phyloP scores from a whole-genome alignment of 2,797 vertebrate species.

The Periophthalmus magnuspinnatus region DNA sequence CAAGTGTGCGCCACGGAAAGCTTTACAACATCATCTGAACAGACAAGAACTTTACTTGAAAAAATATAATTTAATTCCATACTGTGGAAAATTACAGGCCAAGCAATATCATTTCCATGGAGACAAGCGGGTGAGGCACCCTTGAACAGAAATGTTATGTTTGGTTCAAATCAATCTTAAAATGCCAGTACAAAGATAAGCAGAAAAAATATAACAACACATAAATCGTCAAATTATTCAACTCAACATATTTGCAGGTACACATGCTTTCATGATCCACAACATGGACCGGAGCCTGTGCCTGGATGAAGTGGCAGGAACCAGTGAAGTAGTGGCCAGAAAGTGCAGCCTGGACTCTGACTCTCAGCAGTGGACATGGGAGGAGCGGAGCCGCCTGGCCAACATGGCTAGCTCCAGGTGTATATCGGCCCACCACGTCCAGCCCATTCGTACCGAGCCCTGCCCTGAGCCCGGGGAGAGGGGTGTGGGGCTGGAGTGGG shows the following conservation, averaged over 20 bases:
- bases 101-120: too few species aligned
- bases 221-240: too few species aligned
- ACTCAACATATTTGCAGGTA: constrained; percentile 43
- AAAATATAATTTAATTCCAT: too few species aligned
- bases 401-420: constrained; percentile 63
- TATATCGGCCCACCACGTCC: constrained; percentile 51
- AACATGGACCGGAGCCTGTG: constrained; percentile 63
- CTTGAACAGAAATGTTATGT: too few species aligned
- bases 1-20: too few species aligned
- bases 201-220: too few species aligned
- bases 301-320: constrained; percentile 57
- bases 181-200: too few species aligned
- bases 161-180: too few species aligned
- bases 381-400: constrained; percentile 46
- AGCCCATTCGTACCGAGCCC: constrained; percentile 44
- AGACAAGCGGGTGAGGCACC: too few species aligned
- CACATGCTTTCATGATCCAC: constrained; percentile 68
- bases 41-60: too few species aligned
- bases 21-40: too few species aligned
- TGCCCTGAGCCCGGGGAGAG: constrained; percentile 42
- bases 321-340: constrained; percentile 47
- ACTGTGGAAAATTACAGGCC: too few species aligned
- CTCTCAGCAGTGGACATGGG: constrained; percentile 78
- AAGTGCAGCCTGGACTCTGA: constrained; percentile 62
- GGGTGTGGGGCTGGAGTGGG: constrained; percentile 56